Conservation (phyloP, 1,140 invertebrate species). For the Leptopilina clavipes region DNA sequence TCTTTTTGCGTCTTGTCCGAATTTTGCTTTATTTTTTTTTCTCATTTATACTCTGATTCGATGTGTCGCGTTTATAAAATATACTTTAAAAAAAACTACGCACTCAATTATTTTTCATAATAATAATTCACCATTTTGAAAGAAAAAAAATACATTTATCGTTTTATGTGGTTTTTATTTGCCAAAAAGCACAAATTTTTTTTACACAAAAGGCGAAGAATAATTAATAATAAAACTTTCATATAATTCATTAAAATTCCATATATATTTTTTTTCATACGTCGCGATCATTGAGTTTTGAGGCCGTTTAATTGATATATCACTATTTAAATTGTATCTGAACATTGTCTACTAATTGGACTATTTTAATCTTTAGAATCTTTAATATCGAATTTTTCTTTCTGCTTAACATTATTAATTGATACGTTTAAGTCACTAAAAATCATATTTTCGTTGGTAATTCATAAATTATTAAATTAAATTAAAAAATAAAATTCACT, state of each 20-base stretch:
- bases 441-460: slow-evolving; percentile 4
- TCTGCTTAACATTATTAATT: not conserved
- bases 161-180: not conserved
- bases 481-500: too few species aligned
- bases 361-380: not conserved
- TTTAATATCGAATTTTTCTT: not conserved
- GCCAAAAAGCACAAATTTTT: slow-evolving; percentile 6
- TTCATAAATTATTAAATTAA: too few species aligned
- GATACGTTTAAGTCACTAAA: not conserved
- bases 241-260: not conserved
- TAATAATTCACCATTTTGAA: not conserved
- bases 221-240: slow-evolving; percentile 8
- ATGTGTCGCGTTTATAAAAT: not conserved
- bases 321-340: too few species aligned
- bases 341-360: too few species aligned
- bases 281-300: not conserved
- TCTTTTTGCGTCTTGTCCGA: slow-evolving; percentile 54
- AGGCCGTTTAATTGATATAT: not conserved
- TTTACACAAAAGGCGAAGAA: slow-evolving; percentile 9
- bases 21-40: slow-evolving; percentile 56
- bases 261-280: not conserved
- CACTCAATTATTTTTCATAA: not conserved
- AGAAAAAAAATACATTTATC: not conserved
- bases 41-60: slow-evolving; percentile 33
- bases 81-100: not conserved